Evolutionary conservation across 2,113 vertebrate species (phyloP), one percentile per base, ranked within the genome.

Genomic region (Verasper variegatus): DNA sequence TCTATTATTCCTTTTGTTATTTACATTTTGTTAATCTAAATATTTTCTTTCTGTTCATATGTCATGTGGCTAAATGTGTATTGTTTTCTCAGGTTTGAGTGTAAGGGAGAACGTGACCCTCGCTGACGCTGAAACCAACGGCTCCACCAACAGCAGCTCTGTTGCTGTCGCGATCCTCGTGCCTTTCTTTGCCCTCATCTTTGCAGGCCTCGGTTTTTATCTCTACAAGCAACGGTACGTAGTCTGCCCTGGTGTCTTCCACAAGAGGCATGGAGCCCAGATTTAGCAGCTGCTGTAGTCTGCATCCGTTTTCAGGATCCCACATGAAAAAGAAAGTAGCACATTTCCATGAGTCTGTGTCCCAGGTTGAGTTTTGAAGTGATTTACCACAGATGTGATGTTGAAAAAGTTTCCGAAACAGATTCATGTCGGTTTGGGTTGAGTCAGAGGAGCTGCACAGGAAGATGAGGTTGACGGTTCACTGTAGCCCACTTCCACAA

Each of bases 121-220:
- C 85, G 88, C 94, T 20, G 97, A 97, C 86, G 94, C 95, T 60
- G 95, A 92, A 62, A 68, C 95, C 84, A 95, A 93, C 64, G 96
- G 96, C 78, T 92, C 92, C 90, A 97, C 97, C 93, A 99, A 97
- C 87, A 99, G 98, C 94, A 99, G 97, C 89, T 99, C 98, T 71
- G 97, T 99, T 89, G 98, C 97, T 76, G 95, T 99, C 70, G 98
- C 98, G 80, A 99, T 99, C 90, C 97, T 99, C n/a, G 98, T 99
- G 97, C 98, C 98, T 97, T 99, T 99, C 94, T 99, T 99, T 90
- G 97, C 97, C 92, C 97, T 99, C 92, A 99, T 99, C 92, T 97
- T 98, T 88, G 97, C 98, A 93, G 98, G 98, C 90, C 98, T 99
- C 78, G 98, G 97, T 72, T 99, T 99, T 95, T 99, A 99, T 92